Evolutionary conservation across 2,888 invertebrate genomes (phyloP).

Genomic region (Andrena bucephala): DNA sequence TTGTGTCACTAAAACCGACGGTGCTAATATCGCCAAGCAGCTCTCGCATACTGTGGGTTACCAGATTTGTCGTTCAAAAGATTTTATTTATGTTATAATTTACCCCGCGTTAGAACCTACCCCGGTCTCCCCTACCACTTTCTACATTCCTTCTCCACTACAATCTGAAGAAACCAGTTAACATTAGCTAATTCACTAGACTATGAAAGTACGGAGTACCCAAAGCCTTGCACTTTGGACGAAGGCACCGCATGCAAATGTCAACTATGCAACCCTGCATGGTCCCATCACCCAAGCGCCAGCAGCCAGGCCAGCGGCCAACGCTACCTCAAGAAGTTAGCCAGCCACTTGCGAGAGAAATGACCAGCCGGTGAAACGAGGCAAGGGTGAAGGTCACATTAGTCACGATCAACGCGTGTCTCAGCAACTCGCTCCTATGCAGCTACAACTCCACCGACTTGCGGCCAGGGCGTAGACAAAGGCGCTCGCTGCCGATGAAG

Average conservation of each 20-base stretch:
- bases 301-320: slow-evolving; percentile 34
- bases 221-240: background rate
- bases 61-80: too few species aligned
- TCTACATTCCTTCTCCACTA: too few species aligned
- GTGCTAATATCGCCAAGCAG: too few species aligned
- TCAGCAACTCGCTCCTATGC: slow-evolving; percentile 14
- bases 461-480: slow-evolving; percentile 15
- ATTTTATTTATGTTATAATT: too few species aligned
- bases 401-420: slow-evolving; percentile 48
- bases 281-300: slow-evolving; percentile 1
- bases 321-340: slow-evolving; percentile 20
- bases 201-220: background rate
- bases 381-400: slow-evolving; percentile 72
- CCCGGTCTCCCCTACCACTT: too few species aligned
- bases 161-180: too few species aligned
- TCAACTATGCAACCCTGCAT: background rate
- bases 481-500: background rate
- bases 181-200: too few species aligned
- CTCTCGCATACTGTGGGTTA: too few species aligned
- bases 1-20: too few species aligned
- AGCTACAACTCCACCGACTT: slow-evolving; percentile 1
- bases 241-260: background rate
- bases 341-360: slow-evolving; percentile 57
- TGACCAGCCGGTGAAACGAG: slow-evolving; percentile 68
- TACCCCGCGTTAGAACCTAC: too few species aligned